Evolutionary conservation across 2,113 vertebrate species (phyloP).

Genomic region (Cervus canadensis): DNA sequence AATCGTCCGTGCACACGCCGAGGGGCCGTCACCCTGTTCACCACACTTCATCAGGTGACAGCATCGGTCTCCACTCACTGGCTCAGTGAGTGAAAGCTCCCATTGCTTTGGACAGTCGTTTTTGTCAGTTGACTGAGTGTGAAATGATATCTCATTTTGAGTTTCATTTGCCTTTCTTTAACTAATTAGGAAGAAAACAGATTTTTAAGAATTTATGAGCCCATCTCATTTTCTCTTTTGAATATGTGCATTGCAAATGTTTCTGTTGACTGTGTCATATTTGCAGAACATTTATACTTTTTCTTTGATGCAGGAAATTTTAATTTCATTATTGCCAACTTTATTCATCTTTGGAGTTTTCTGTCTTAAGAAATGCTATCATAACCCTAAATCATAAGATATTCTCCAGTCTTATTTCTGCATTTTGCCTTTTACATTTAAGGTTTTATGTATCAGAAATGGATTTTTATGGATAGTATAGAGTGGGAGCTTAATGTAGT

Average conservation of each 20-base stretch:
- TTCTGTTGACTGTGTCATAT: neutral
- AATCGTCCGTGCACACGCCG: rapidly evolving
- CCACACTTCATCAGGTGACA: rapidly evolving
- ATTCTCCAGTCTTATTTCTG: neutral
- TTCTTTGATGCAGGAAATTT: neutral
- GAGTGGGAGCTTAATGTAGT: neutral
- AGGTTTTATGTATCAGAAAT: neutral
- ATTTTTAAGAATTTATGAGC: neutral
- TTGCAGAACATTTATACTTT: neutral
- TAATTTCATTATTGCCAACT: neutral
- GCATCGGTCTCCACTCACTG: neutral
- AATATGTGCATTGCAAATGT: neutral
- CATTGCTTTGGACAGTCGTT: neutral
- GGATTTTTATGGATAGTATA: neutral
- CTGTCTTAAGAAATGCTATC: neutral
- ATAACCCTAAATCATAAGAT: neutral
- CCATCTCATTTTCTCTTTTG: neutral
- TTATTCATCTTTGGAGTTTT: neutral
- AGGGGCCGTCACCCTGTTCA: neutral
- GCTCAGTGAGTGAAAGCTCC: neutral
- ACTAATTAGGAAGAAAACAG: neutral
- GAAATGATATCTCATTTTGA: neutral
- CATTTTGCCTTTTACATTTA: neutral
- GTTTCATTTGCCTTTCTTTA: neutral
- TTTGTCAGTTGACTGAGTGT: neutral